Evolutionary conservation across 2,797 vertebrate species (phyloP), one percentile per base, ranked within the genome.

Genomic region (Hozukius guyotensis): DNA sequence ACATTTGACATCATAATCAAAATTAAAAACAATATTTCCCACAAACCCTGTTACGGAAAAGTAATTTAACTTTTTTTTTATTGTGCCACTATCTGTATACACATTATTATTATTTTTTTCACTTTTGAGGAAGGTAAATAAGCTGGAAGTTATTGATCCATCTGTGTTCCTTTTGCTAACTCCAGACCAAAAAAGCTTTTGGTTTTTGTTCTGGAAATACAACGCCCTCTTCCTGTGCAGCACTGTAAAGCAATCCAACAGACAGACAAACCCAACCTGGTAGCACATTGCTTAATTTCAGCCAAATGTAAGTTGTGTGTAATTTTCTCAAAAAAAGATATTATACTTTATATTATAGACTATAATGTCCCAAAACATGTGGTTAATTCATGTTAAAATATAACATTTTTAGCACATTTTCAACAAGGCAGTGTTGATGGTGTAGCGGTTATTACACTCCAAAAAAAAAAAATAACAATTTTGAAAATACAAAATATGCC

Each of bases 141-240:
- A 64, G 29, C 57, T 76, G 8, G 32, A 64, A 52, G 9, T 29
- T 60, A 62, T 53, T 68, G 25, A 38, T 76, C 64, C 46, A 53
- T 64, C 2, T 4, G 5, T 12, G 11, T 20, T 63, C 24, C 38
- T 57, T 56, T 31, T 72, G 42, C 8, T 36, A 27, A 60, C 34
- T 68, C n/a, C n/a, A n/a, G n/a, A n/a, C n/a, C n/a, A n/a, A n/a
- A n/a, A n/a, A n/a, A n/a, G n/a, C n/a, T n/a, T n/a, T n/a, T n/a
- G n/a, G n/a, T n/a, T n/a, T n/a, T n/a, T n/a, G n/a, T n/a, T n/a
- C 13, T 84, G 60, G 65, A 83, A 70, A 62, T 25, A 22, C 64
- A 65, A 18, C 34, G 12, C 20, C 52, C 60, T 70, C 72, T 52
- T 76, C 49, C 61, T 85, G 59, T 78, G 38, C 31, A 42, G 16